phyloP scores from a whole-genome alignment of 2,888 invertebrate species.

The Zaprionus obscuricornis region DNA sequence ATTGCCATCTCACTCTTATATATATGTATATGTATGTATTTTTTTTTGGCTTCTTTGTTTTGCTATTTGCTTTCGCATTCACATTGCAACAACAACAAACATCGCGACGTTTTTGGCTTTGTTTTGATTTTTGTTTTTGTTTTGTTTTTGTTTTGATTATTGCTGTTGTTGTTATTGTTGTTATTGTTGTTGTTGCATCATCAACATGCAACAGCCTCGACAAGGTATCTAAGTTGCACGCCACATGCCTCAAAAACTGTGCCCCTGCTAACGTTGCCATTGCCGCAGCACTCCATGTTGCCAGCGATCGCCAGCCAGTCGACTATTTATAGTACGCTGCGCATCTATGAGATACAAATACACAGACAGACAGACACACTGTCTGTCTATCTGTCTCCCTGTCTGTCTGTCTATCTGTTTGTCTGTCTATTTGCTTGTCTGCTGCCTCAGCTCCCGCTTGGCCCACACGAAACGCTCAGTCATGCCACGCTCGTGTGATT shows the following conservation, averaged over 20 bases:
- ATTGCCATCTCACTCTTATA: not conserved
- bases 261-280: conserved; percentile 23
- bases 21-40: not conserved
- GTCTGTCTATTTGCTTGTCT: not conserved
- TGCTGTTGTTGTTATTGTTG: conserved; percentile 17
- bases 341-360: conserved; percentile 51
- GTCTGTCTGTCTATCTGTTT: conserved; percentile 5
- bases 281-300: conserved; percentile 8
- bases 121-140: conserved; percentile 43
- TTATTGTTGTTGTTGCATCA: conserved; percentile 64
- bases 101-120: conserved; percentile 13
- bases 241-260: not conserved
- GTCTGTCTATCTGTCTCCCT: conserved; percentile 5
- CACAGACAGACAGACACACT: conserved; percentile 15
- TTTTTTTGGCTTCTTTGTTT: conserved; percentile 44
- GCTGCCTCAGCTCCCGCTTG: conserved; percentile 24
- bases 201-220: conserved; percentile 55
- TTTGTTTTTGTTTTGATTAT: conserved; percentile 31
- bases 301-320: conserved; percentile 38
- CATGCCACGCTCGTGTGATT: conserved; percentile 79
- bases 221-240: conserved; percentile 38
- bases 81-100: conserved; percentile 53
- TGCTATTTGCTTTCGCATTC: conserved; percentile 62
- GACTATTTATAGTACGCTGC: conserved; percentile 65
- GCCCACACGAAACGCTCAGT: conserved; percentile 63